These are phyloP conservation scores for Nebria salina DNA, from an alignment of 2,888 invertebrate genomes.

Conservation along the genomic window DNA sequence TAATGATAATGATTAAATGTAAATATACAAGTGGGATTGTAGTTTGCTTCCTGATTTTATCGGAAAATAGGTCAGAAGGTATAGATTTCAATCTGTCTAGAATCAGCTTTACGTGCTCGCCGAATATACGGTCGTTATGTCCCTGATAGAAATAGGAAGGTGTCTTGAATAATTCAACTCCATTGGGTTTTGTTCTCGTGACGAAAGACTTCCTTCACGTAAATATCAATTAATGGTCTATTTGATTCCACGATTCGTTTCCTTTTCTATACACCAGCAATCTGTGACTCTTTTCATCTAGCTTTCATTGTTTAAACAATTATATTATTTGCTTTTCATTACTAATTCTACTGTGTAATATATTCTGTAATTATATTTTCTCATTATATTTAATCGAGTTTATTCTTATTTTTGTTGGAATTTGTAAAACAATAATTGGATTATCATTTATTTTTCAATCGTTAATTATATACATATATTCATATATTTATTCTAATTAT, in stretches of 20 bases:
- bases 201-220: constrained; percentile 28
- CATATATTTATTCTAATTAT: no score
- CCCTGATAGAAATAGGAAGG: constrained; percentile 25
- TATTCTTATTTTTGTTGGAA: not conserved
- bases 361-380: not conserved
- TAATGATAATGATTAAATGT: no score
- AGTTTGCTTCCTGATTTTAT: no score
- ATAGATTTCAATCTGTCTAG: constrained; percentile 8
- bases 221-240: constrained; percentile 41
- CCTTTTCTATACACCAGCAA: not conserved
- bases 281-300: not conserved
- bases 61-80: no score
- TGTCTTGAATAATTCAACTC: constrained; percentile 36
- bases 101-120: constrained; percentile 1
- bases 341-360: not conserved
- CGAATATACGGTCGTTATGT: constrained; percentile 22
- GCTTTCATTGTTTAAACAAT: not conserved
- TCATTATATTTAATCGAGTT: not conserved
- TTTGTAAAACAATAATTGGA: not conserved
- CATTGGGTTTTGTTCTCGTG: constrained; percentile 30
- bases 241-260: constrained; percentile 25
- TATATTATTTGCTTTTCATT: constrained; percentile 11
- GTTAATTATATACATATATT: no score
- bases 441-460: no score
- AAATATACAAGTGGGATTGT: no score